phyloP scores from a whole-genome alignment of 2,113 vertebrate species.

The Dissostichus mawsoni region DNA sequence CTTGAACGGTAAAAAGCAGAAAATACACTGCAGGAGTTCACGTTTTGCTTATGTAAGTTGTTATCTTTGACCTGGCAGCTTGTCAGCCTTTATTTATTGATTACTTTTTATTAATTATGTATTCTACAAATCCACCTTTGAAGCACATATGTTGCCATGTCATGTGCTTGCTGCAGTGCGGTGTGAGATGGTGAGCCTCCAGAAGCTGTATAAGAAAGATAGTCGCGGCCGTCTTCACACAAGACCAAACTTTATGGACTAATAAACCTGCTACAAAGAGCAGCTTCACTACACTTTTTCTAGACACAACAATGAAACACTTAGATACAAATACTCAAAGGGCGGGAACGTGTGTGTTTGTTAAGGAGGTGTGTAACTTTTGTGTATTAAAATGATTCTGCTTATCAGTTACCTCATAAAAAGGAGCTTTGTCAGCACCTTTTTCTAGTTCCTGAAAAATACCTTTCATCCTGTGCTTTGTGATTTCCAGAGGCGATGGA shows the following conservation, averaged over 20 bases:
- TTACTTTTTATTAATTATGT: conserved; percentile 4
- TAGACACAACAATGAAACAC: conserved; percentile 9
- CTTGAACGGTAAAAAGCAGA: conserved; percentile 1
- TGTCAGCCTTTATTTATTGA: conserved; percentile 6
- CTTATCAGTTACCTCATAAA: conserved; percentile 18
- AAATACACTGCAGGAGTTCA: neutral
- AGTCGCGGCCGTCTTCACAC: conserved; percentile 12
- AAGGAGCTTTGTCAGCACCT: neutral
- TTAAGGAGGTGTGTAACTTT: neutral
- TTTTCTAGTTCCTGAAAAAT: conserved; percentile 16
- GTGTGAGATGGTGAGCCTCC: neutral
- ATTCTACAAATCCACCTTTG: neutral
- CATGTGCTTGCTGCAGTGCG: neutral
- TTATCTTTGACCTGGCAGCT: conserved; percentile 20
- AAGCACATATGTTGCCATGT: neutral
- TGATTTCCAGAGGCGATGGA: conserved; percentile 31
- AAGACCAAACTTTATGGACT: conserved; percentile 42
- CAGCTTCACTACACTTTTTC: conserved; percentile 27
- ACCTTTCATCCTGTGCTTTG: conserved; percentile 42
- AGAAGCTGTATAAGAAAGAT: neutral
- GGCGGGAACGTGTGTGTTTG: neutral
- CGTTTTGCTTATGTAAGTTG: neutral
- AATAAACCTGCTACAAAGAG: conserved; percentile 23
- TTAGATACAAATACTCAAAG: neutral
- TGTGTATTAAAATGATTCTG: conserved; percentile 9